phyloP scores from a whole-genome alignment of 2,113 vertebrate genomes.

The Phyllostomus discolor region DNA sequence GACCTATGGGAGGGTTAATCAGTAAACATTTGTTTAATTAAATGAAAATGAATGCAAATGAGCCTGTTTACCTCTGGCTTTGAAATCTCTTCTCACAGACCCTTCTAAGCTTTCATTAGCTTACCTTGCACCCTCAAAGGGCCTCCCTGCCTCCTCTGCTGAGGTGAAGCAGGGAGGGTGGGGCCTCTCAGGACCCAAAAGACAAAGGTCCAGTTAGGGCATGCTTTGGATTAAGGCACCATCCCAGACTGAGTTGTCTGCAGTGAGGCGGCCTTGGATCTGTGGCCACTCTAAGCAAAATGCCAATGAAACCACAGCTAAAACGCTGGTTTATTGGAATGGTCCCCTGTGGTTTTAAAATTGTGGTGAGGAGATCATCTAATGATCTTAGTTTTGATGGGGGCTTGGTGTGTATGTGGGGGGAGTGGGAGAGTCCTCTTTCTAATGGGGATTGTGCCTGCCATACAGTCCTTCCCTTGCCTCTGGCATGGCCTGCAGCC shows the following conservation, averaged over 20 bases:
- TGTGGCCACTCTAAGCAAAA: neutral
- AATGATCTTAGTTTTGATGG: neutral
- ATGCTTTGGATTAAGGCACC: neutral
- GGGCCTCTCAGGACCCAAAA: neutral
- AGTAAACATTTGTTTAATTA: slow-evolving; percentile 48
- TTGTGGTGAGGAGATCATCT: neutral
- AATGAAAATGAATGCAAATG: slow-evolving; percentile 56
- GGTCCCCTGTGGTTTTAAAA: neutral
- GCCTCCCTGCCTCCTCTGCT: neutral
- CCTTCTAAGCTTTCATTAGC: neutral
- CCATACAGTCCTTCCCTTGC: neutral
- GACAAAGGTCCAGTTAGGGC: neutral
- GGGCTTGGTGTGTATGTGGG: neutral
- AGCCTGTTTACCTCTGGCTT: neutral
- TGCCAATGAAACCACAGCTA: neutral
- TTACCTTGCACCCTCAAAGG: neutral
- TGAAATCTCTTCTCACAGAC: neutral
- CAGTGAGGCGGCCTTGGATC: neutral
- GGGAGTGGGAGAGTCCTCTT: neutral
- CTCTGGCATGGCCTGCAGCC: neutral
- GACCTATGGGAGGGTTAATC: neutral
- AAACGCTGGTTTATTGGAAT: neutral
- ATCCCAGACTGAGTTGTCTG: neutral
- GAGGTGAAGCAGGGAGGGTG: neutral
- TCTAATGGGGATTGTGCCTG: neutral